phyloP scores from a whole-genome alignment of 1,140 invertebrate genomes.

The Ips typographus region DNA sequence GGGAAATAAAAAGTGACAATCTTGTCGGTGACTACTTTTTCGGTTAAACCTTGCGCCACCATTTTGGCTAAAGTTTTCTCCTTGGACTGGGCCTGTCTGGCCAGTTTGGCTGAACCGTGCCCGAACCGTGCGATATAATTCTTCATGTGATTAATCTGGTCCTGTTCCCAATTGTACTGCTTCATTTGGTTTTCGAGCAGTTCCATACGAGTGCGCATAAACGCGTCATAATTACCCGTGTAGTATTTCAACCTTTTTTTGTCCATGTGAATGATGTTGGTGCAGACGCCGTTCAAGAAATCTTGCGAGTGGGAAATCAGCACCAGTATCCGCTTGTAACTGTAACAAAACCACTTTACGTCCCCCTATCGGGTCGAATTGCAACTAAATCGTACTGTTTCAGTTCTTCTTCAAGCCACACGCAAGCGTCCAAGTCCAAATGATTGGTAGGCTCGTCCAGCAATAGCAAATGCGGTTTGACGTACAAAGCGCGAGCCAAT shows the following conservation, averaged over 20 bases:
- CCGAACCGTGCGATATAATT: slow-evolving; percentile 99
- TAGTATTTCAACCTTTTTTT: slow-evolving; percentile 94
- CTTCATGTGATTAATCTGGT: slow-evolving; percentile 99
- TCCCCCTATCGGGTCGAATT: background rate
- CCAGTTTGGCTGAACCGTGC: slow-evolving; percentile 97
- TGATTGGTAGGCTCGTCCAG: slow-evolving; percentile 98
- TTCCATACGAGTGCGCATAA: slow-evolving; percentile 89
- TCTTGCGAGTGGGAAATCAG: slow-evolving; percentile 99
- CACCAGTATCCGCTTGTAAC: slow-evolving; percentile 96
- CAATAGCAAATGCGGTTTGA: slow-evolving; percentile 90
- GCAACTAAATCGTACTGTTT: slow-evolving; percentile 65
- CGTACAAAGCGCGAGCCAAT: slow-evolving; percentile 89
- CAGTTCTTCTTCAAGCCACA: slow-evolving; percentile 98
- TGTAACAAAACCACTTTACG: slow-evolving; percentile 46
- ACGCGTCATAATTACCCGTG: slow-evolving; percentile 93
- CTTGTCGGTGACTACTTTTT: slow-evolving; percentile 78
- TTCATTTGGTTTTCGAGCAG: slow-evolving; percentile 98
- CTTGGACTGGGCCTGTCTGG: slow-evolving; percentile 97
- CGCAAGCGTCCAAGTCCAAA: slow-evolving; percentile 97
- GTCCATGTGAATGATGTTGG: slow-evolving; percentile 96
- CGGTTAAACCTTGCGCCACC: slow-evolving; percentile 95
- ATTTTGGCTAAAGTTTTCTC: slow-evolving; percentile 99
- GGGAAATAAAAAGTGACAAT: slow-evolving; percentile 94
- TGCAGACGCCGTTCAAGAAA: slow-evolving; percentile 99
- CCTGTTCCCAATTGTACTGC: slow-evolving; percentile 99